Percentiles rank a stretch among this genome's conserved stretches.
Conservation (phyloP, 2,888 invertebrate genomes). For the Stramonita haemastoma region DNA sequence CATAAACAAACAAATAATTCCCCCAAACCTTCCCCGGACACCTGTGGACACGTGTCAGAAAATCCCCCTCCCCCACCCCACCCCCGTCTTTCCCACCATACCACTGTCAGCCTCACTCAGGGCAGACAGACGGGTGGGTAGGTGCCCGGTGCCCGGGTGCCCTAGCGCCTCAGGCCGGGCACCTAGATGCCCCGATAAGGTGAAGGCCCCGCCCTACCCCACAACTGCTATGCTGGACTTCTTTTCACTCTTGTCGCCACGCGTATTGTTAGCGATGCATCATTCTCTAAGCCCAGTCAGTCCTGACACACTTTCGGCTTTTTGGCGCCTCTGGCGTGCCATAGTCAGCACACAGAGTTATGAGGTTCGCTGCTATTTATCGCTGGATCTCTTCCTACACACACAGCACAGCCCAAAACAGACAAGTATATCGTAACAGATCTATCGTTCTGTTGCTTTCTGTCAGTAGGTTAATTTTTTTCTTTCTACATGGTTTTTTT, state of each 20-base stretch:
- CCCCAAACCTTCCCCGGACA: neutral
- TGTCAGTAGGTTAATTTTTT: neutral
- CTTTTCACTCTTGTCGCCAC: neutral
- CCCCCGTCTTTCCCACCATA: neutral
- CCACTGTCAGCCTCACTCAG: neutral
- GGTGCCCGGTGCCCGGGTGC: neutral
- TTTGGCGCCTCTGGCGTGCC: neutral
- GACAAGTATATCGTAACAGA: neutral
- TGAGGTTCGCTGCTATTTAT: neutral
- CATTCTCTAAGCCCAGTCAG: neutral
- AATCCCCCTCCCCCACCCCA: neutral
- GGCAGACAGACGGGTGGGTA: no score
- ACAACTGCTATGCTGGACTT: no score
- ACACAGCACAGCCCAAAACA: no score
- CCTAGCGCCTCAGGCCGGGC: neutral
- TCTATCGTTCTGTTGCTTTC: conserved; percentile 5
- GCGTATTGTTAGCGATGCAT: neutral
- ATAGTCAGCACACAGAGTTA: neutral
- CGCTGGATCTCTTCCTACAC: no score
- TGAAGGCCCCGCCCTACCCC: neutral
- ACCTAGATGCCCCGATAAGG: neutral
- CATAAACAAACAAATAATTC: neutral
- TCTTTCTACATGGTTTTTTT: no score
- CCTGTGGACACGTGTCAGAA: neutral
- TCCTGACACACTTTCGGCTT: neutral